Evolutionary conservation across 1,140 invertebrate genomes (phyloP).

Genomic region (Branchinecta lynchi): DNA sequence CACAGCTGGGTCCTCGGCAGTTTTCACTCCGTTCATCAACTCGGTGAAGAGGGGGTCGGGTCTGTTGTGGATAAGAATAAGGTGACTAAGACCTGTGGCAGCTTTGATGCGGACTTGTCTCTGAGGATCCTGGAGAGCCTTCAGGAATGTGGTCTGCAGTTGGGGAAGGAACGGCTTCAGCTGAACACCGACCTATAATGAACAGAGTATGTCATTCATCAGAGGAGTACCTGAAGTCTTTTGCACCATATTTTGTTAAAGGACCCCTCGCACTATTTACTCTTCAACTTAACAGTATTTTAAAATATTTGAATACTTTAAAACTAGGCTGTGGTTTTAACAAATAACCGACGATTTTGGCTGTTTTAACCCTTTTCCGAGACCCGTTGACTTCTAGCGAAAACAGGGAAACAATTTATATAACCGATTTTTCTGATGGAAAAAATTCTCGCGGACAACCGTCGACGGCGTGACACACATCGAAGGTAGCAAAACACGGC

Average conservation of each 20-base stretch:
- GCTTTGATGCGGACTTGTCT: slow-evolving; percentile 74
- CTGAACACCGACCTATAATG: slow-evolving; percentile 59
- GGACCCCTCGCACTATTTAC: too few relatives aligned
- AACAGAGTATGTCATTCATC: slow-evolving; percentile 22
- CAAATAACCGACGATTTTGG: too few relatives aligned
- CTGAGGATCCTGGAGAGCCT: slow-evolving; percentile 76
- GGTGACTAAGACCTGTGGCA: slow-evolving; percentile 65
- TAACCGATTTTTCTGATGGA: too few relatives aligned
- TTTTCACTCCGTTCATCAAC: slow-evolving; percentile 69
- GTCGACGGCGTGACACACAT: too few relatives aligned
- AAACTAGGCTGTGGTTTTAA: too few relatives aligned
- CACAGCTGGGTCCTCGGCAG: slow-evolving; percentile 59
- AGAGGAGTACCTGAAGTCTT: background rate
- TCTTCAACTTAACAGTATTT: too few relatives aligned
- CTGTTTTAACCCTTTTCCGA: too few relatives aligned
- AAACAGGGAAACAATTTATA: too few relatives aligned
- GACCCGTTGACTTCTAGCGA: too few relatives aligned
- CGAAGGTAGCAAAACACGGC: too few relatives aligned
- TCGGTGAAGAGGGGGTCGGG: slow-evolving; percentile 79
- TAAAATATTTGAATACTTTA: too few relatives aligned
- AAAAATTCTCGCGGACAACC: too few relatives aligned
- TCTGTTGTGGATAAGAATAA: slow-evolving; percentile 76
- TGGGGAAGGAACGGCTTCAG: slow-evolving; percentile 96
- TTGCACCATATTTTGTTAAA: background rate
- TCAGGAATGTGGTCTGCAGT: slow-evolving; percentile 92